Percentiles rank a stretch among this genome's conserved stretches.
Conservation (phyloP, 2,888 invertebrate species). For the Patella ulyssiponensis region DNA sequence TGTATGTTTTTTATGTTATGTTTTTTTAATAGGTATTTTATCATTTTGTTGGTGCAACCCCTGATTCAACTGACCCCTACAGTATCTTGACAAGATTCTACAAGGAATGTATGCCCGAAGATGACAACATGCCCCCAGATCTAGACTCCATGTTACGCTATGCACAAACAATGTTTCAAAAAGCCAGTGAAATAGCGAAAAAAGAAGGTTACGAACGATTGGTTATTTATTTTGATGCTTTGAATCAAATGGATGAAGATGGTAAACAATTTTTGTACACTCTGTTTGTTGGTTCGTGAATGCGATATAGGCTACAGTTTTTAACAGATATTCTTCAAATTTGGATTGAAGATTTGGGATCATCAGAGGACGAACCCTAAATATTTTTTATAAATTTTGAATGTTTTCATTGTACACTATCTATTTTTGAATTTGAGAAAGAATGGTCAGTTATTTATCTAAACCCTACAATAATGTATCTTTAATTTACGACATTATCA, state of each 20-base stretch:
- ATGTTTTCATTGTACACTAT: too few relatives aligned
- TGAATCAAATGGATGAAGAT: slow-evolving; percentile 54
- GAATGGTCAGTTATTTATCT: too few relatives aligned
- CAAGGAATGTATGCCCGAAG: slow-evolving; percentile 40
- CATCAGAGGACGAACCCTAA: too few relatives aligned
- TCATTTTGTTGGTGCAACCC: slow-evolving; percentile 51
- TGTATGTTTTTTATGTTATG: too few relatives aligned
- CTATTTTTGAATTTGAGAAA: too few relatives aligned
- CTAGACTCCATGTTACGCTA: slow-evolving; percentile 42
- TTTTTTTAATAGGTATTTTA: slow-evolving; percentile 44
- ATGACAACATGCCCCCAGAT: slow-evolving; percentile 42
- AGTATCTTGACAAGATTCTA: slow-evolving; percentile 44
- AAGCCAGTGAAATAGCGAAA: slow-evolving; percentile 28
- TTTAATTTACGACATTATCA: neutral
- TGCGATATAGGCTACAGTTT: too few relatives aligned
- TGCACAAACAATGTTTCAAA: slow-evolving; percentile 42
- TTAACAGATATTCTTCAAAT: too few relatives aligned
- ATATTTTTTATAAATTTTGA: too few relatives aligned
- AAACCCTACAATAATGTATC: neutral
- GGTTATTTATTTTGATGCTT: slow-evolving; percentile 46
- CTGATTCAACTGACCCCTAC: slow-evolving; percentile 46
- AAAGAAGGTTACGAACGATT: slow-evolving; percentile 35
- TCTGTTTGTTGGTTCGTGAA: neutral
- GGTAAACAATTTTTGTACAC: slow-evolving; percentile 22
- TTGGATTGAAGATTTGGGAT: too few relatives aligned